phyloP scores from a whole-genome alignment of 2,797 vertebrate species.

The Cichlasoma orientale region DNA sequence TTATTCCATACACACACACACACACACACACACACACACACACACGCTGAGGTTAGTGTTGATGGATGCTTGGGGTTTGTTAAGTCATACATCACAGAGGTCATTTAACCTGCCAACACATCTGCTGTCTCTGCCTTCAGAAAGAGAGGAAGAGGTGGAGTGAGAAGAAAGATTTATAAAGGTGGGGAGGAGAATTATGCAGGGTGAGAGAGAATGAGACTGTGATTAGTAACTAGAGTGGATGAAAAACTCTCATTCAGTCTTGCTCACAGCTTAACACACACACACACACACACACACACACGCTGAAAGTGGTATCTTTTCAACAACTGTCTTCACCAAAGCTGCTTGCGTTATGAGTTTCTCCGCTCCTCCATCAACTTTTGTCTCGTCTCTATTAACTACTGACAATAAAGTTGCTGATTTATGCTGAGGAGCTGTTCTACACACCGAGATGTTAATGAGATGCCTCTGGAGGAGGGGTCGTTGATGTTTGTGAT shows the following conservation, averaged over 20 bases:
- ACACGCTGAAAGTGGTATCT: conserved; percentile 17
- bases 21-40: conserved; percentile 29
- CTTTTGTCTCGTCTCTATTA: conserved; percentile 37
- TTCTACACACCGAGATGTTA: conserved; percentile 66
- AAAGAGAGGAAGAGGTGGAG: conserved; percentile 68
- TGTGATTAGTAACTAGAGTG: conserved; percentile 68
- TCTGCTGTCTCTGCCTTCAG: conserved; percentile 86
- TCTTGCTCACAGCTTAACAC: conserved; percentile 8
- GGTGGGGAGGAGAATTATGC: conserved; percentile 60
- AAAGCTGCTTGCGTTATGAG: conserved; percentile 53
- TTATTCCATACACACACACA: conserved; percentile 7
- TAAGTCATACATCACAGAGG: conserved; percentile 94
- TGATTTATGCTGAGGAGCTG: conserved; percentile 31
- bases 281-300: conserved; percentile 15
- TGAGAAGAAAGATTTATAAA: conserved; percentile 67
- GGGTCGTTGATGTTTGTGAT: conserved; percentile 60
- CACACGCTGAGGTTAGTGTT: conserved; percentile 66
- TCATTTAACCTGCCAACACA: conserved; percentile 93
- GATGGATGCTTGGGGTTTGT: conserved; percentile 93
- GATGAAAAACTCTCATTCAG: conserved; percentile 58
- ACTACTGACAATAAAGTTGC: conserved; percentile 49
- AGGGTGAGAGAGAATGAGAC: conserved; percentile 63
- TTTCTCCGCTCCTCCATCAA: conserved; percentile 49
- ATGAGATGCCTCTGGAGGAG: conserved; percentile 86
- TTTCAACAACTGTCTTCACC: conserved; percentile 30